Percentiles rank a stretch among this genome's conserved stretches.
Evolutionary conservation across 2,113 vertebrate genomes (phyloP).

Genomic region (Corythornis vintsioides): DNA sequence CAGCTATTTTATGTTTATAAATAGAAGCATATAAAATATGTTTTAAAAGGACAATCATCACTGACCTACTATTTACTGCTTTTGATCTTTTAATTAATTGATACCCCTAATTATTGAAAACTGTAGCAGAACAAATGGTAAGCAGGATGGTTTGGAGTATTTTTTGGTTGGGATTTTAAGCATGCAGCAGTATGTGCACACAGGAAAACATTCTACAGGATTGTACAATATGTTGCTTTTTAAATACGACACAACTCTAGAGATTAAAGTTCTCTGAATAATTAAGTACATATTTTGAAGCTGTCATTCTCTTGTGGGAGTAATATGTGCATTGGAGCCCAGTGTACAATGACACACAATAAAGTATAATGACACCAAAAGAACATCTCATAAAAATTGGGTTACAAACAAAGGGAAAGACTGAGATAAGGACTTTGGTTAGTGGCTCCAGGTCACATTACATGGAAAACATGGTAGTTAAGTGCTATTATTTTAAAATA

Average conservation of each 20-base stretch:
- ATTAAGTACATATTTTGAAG: not conserved
- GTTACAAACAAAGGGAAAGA: not conserved
- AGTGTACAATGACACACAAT: not conserved
- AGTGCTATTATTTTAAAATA: not conserved
- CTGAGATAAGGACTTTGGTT: not conserved
- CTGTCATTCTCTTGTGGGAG: not conserved
- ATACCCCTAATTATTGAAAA: conserved; percentile 19
- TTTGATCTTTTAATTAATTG: conserved; percentile 51
- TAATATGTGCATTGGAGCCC: conserved; percentile 30
- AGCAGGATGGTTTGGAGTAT: not conserved
- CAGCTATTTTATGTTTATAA: conserved; percentile 25
- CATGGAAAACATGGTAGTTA: not conserved
- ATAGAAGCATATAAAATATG: not conserved
- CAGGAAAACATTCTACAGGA: not conserved
- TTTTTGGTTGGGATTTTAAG: not conserved
- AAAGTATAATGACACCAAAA: not conserved
- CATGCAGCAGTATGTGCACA: not conserved
- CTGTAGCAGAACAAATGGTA: not conserved
- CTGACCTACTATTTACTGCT: conserved; percentile 12
- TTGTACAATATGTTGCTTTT: not conserved
- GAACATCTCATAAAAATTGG: not conserved
- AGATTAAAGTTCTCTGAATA: conserved; percentile 6
- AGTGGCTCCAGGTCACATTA: not conserved
- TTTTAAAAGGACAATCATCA: not conserved
- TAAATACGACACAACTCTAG: not conserved